Evolutionary conservation across 35 echinoderm and acorn worm genomes (phyloP).

Genomic region (Patiria miniata): DNA sequence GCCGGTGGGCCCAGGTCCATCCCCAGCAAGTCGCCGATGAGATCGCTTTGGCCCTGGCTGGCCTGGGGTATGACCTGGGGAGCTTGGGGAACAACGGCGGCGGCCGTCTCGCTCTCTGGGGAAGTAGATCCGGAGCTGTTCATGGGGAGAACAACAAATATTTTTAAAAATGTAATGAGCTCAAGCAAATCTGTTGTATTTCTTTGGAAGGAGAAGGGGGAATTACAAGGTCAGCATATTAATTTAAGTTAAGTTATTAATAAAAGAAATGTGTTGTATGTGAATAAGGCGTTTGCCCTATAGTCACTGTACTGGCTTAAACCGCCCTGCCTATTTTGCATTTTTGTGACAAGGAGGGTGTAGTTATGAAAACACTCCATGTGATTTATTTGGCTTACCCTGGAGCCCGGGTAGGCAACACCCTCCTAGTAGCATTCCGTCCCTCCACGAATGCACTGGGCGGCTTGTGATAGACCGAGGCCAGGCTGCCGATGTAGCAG

Average conservation of each 20-base stretch:
- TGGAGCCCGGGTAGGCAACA: constrained; percentile 73
- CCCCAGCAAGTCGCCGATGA: constrained; percentile 92
- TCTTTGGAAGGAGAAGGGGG: too few species aligned
- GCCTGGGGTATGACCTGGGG: constrained; percentile 57
- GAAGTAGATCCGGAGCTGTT: constrained; percentile 83
- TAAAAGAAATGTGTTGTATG: too few species aligned
- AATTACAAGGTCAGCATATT: too few species aligned
- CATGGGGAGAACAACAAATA: neutral
- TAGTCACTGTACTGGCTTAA: too few species aligned
- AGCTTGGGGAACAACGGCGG: constrained; percentile 2
- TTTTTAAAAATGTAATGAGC: neutral
- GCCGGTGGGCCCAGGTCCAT: constrained; percentile 87
- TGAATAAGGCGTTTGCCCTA: too few species aligned
- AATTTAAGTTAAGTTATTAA: too few species aligned
- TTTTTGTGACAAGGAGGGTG: too few species aligned
- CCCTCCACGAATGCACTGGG: constrained; percentile 98
- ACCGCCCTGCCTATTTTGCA: too few species aligned
- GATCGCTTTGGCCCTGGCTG: constrained; percentile 58
- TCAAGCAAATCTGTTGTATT: too few species aligned
- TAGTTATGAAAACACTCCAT: too few species aligned
- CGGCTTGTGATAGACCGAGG: constrained; percentile 98
- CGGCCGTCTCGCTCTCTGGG: constrained; percentile 52
- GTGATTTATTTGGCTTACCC: constrained; percentile 46
- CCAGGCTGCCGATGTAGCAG: constrained; percentile 97
- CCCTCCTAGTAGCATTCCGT: constrained; percentile 61